Evolutionary conservation across 2,888 invertebrate genomes (phyloP), one percentile per base, ranked within the genome.

Genomic region (Sisyra nigra): DNA sequence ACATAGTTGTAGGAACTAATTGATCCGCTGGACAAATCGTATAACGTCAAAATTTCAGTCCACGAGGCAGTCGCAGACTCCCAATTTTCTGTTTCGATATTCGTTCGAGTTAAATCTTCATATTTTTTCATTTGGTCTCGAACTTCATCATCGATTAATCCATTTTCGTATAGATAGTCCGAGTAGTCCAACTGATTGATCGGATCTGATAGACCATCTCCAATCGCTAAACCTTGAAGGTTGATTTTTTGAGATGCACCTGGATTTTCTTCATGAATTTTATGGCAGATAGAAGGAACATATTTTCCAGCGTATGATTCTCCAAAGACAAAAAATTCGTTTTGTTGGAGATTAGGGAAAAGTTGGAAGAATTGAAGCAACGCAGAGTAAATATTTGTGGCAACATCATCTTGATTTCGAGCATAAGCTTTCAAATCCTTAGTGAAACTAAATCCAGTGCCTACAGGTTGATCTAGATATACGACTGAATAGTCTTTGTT

Each of bases 401-500:
- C 91, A 2, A 93, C 84, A 56, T 81, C 77, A 0, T 71, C 74
- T 60, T 92, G 80, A 58, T 85, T 80, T 4, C 65, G 73, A 8
- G 83, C 82, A 60, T 83, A 92, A 0, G 92, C 91, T 44, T 61
- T 70, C 14, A 78, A 74, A 44, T 72, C 62, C 3, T 77, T 72
- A 0, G 92, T 89, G 54, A 88, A 92, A 62, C 92, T 92, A 57
- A 81, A 94, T 0, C 93, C 93, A 2, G 89, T 83, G 2, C 89
- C 89, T 1, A 87, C 93, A 0, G 93, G 93, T 60, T 89, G 93
- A 59, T 94, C 93, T 44, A 94, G 82, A 57, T 86, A 94, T 43
- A 93, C 71, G 35, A 93, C 62, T 51, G 82, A 79, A 57, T 86
- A 85, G 7, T 74, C 75, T 32, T 72, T 62, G 43, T 76, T 80